Percentiles rank a stretch among this genome's conserved stretches.
These are phyloP conservation scores for Gymnothorax javanicus DNA, from an alignment of 2,797 vertebrate species.

Conservation along the genomic window DNA sequence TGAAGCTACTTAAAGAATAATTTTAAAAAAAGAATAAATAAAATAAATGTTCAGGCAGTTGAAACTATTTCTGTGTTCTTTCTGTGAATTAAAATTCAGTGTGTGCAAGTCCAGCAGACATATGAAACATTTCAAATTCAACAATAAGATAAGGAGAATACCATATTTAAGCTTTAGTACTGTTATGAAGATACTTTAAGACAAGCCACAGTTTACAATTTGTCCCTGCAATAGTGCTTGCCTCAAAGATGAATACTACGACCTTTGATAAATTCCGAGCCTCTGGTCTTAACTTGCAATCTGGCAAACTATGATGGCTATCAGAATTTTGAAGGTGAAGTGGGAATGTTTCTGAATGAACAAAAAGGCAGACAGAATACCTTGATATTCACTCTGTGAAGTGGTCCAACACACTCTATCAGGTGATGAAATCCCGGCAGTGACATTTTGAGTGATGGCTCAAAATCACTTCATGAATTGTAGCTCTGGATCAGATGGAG, in stretches of 20 bases:
- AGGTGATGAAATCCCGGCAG: conserved; percentile 18
- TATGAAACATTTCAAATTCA: background rate
- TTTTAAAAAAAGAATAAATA: background rate
- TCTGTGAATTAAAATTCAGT: background rate
- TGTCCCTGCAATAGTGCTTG: background rate
- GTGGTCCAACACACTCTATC: background rate
- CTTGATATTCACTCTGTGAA: conserved; percentile 4
- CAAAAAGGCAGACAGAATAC: conserved; percentile 7
- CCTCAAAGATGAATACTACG: background rate
- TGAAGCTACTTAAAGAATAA: background rate
- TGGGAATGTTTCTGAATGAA: background rate
- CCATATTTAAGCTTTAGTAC: conserved; percentile 1
- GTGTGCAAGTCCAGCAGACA: background rate
- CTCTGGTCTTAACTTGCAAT: background rate
- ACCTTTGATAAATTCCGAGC: conserved; percentile 16
- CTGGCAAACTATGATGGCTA: background rate
- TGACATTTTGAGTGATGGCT: conserved; percentile 26
- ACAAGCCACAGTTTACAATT: background rate
- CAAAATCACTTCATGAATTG: conserved; percentile 14
- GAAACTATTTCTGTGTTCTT: background rate
- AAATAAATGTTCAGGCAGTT: background rate
- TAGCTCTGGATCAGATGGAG: conserved; percentile 6
- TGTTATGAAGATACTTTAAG: background rate
- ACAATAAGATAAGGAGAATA: background rate
- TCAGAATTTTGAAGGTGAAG: conserved; percentile 12